phyloP scores from a whole-genome alignment of 2,888 invertebrate genomes.

The Tenthredo distinguenda region DNA sequence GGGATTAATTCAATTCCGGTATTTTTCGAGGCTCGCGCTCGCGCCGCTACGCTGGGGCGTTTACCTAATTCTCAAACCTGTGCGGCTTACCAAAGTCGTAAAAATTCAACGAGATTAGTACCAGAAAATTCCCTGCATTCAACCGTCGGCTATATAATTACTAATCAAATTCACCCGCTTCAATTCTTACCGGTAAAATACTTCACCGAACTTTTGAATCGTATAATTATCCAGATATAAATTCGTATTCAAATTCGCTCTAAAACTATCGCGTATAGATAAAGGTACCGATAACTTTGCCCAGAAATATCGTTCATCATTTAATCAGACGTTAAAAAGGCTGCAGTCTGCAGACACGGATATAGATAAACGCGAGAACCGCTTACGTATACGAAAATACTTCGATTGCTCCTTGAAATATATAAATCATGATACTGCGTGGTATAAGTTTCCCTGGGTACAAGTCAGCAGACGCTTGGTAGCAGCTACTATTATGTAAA shows the following conservation, averaged over 20 bases:
- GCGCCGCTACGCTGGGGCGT: neutral
- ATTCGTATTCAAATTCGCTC: neutral
- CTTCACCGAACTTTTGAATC: neutral
- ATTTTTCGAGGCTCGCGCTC: neutral
- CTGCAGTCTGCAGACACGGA: neutral
- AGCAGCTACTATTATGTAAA: conserved; percentile 67
- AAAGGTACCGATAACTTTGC: neutral
- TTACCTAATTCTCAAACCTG: conserved; percentile 22
- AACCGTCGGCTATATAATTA: conserved; percentile 12
- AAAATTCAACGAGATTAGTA: conserved; percentile 33
- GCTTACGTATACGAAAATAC: neutral
- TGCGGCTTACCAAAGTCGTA: conserved; percentile 17
- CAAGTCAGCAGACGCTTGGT: conserved; percentile 8
- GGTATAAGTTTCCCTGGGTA: neutral
- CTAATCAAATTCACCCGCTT: conserved; percentile 22
- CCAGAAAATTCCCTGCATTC: neutral
- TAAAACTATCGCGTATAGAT: neutral
- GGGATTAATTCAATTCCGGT: conserved; percentile 39
- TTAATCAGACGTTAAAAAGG: neutral
- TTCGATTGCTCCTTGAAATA: conserved; percentile 36
- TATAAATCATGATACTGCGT: conserved; percentile 40
- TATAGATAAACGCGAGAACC: neutral
- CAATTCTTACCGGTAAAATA: neutral
- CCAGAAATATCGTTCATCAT: neutral
- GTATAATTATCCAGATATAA: neutral